These are phyloP conservation scores for Coluber constrictor DNA, from an alignment of 2,797 vertebrate species.

Conservation along the genomic window DNA sequence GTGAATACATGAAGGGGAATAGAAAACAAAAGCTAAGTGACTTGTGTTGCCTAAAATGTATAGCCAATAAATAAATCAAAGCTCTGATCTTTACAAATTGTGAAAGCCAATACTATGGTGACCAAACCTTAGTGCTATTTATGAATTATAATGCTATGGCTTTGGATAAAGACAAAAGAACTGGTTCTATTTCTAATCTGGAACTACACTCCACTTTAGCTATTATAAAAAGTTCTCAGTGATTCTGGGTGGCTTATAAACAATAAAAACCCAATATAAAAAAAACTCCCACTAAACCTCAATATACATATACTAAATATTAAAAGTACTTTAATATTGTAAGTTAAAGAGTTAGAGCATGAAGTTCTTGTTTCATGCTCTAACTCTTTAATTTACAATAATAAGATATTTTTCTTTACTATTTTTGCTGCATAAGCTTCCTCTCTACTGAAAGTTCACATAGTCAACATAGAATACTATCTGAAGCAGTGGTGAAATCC, in stretches of 20 bases:
- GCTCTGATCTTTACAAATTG: constrained; percentile 2
- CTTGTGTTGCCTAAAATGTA: constrained; percentile 10
- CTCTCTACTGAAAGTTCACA: not conserved
- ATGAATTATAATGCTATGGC: not conserved
- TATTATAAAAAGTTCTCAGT: not conserved
- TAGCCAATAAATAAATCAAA: constrained; percentile 50
- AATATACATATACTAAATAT: too few relatives aligned
- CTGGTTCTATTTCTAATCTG: not conserved
- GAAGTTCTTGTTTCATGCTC: not conserved
- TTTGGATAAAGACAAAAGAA: not conserved
- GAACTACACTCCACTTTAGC: not conserved
- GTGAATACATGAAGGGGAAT: constrained; percentile 5
- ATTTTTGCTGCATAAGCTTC: not conserved
- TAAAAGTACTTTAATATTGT: not conserved
- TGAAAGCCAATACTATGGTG: not conserved
- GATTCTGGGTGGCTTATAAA: too few relatives aligned
- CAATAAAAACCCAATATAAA: too few relatives aligned
- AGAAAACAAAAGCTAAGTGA: constrained; percentile 46
- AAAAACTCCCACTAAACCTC: too few relatives aligned
- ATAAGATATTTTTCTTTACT: not conserved
- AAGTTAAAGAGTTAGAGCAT: not conserved
- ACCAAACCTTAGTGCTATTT: constrained; percentile 15
- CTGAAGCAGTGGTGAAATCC: not conserved
- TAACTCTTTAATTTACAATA: not conserved
- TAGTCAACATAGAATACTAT: not conserved